Percentiles rank a stretch among this genome's conserved stretches.
Evolutionary conservation across 2,797 vertebrate genomes (phyloP).

Genomic region (Poeciliopsis paucimaculata): DNA sequence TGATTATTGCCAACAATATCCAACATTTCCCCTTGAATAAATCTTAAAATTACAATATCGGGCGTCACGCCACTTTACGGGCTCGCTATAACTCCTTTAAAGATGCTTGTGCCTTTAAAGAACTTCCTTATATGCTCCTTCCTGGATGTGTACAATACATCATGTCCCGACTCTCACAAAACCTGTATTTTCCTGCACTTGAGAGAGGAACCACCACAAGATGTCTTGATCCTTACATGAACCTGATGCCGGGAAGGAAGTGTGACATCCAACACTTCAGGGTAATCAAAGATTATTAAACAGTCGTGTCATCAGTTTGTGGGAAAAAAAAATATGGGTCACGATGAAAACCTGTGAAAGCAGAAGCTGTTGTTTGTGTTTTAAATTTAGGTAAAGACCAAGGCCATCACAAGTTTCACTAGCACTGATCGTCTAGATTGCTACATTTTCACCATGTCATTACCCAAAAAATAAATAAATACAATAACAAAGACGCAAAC

Average conservation of each 20-base stretch:
- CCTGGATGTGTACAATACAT: not conserved
- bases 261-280: constrained; percentile 3
- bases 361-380: not conserved
- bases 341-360: not conserved
- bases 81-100: not conserved
- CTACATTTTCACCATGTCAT: not conserved
- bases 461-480: no score
- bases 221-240: not conserved
- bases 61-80: not conserved
- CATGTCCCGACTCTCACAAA: not conserved
- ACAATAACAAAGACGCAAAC: not conserved
- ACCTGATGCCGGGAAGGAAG: not conserved
- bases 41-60: not conserved
- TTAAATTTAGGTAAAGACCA: not conserved
- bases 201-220: not conserved
- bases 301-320: no score
- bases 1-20: not conserved
- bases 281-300: not conserved
- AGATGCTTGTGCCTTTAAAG: not conserved
- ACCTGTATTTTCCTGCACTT: not conserved
- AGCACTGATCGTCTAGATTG: not conserved
- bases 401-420: not conserved
- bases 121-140: not conserved
- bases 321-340: not conserved
- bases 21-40: not conserved